phyloP scores from a whole-genome alignment of 2,888 invertebrate species.

The Trissonchulus latispiculum region DNA sequence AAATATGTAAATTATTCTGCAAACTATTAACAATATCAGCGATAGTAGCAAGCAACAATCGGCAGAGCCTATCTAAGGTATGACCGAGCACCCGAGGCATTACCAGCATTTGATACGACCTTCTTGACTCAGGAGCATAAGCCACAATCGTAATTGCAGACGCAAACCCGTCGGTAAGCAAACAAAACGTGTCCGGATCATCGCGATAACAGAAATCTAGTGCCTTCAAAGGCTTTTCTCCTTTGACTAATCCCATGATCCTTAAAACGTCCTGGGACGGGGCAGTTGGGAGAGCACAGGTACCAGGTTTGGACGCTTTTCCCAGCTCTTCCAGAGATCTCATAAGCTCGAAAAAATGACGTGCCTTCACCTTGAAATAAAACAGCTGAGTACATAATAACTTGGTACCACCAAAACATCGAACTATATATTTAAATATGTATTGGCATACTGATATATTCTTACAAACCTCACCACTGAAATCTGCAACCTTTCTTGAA shows the following conservation, averaged over 20 bases:
- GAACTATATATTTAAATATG: no score
- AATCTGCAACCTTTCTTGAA: no score
- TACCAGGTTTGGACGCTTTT: not conserved
- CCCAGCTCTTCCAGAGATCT: slow-evolving; percentile 77
- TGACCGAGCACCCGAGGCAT: no score
- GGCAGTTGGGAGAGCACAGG: not conserved
- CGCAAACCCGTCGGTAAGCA: slow-evolving; percentile 84
- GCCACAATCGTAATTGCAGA: slow-evolving; percentile 97
- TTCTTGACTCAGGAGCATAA: slow-evolving; percentile 82
- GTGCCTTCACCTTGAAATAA: slow-evolving; percentile 23
- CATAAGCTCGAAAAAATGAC: slow-evolving; percentile 67
- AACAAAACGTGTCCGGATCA: slow-evolving; percentile 90
- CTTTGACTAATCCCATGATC: slow-evolving; percentile 52
- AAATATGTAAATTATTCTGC: no score
- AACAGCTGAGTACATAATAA: no score
- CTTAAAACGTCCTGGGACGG: slow-evolving; percentile 38
- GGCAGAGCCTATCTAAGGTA: no score
- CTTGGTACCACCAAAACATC: no score
- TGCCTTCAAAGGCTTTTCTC: slow-evolving; percentile 65
- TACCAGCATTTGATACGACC: slow-evolving; percentile 57
- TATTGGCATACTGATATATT: no score
- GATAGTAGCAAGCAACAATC: no score
- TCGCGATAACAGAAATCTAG: slow-evolving; percentile 98
- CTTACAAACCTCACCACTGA: no score
- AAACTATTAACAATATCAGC: no score